Conservation (phyloP, 2,113 vertebrate genomes). For the Ceyx melanurus region DNA sequence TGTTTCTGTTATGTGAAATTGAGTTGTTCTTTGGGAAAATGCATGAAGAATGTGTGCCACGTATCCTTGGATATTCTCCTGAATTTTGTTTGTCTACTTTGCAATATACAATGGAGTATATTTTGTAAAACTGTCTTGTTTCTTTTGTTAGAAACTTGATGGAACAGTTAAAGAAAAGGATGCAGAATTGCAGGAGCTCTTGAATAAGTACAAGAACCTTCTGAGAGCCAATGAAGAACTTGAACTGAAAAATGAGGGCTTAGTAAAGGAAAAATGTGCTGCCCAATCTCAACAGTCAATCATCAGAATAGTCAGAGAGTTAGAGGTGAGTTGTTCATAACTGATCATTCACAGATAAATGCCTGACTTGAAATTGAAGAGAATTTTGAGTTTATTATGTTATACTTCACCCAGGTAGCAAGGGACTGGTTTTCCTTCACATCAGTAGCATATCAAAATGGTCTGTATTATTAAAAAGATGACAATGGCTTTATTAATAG, state of each 20-base stretch:
- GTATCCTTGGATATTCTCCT: background rate
- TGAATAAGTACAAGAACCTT: constrained; percentile 78
- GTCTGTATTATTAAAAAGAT: background rate
- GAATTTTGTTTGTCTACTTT: background rate
- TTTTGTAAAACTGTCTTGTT: background rate
- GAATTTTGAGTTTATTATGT: background rate
- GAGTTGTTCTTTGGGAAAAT: background rate
- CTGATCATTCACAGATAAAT: background rate
- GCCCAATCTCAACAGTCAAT: constrained; percentile 80
- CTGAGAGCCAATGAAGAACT: constrained; percentile 81
- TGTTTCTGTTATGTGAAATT: background rate
- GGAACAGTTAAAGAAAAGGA: constrained; percentile 84
- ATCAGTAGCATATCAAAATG: background rate
- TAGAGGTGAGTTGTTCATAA: constrained; percentile 77
- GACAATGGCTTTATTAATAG: background rate
- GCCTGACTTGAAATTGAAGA: background rate
- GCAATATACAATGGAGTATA: background rate
- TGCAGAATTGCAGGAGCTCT: constrained; percentile 80
- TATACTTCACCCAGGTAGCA: background rate
- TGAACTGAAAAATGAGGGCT: constrained; percentile 79
- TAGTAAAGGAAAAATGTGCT: constrained; percentile 81
- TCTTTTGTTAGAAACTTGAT: constrained; percentile 80
- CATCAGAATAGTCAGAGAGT: constrained; percentile 79
- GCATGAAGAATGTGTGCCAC: background rate
- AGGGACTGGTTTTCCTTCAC: background rate